A percentile compares a stretch with the other conserved stretches of the same genome.
These are phyloP conservation scores for Diplazon laetatorius DNA, from an alignment of 2,888 invertebrate species.

Conservation along the genomic window DNA sequence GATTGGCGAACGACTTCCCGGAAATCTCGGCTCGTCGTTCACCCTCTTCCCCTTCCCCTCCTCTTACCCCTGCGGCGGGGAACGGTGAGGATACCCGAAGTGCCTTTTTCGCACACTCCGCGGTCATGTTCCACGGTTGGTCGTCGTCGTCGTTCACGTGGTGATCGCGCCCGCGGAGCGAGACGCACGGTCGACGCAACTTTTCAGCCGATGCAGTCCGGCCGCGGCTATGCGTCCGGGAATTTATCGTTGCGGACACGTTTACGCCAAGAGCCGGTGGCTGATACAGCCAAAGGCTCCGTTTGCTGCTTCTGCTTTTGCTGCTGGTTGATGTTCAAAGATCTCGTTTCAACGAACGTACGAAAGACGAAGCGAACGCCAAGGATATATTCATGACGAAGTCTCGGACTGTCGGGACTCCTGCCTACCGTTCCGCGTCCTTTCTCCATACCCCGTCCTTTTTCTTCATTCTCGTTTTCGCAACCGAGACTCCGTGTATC, in stretches of 20 bases:
- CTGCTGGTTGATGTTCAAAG: conserved; percentile 43
- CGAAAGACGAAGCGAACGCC: conserved; percentile 38
- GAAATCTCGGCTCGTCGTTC: conserved; percentile 61
- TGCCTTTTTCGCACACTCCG: conserved; percentile 18
- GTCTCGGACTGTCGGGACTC: conserved; percentile 42
- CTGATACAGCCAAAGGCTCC: conserved; percentile 48
- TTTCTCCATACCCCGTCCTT: conserved; percentile 52
- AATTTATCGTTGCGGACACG: conserved; percentile 64
- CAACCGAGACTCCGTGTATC: conserved; percentile 36
- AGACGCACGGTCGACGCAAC: conserved; percentile 36
- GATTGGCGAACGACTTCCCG: conserved; percentile 64
- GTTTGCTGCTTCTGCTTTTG: background rate
- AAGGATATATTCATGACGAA: conserved; percentile 60
- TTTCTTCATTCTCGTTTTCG: conserved; percentile 39
- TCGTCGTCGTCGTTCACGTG: conserved; percentile 22
- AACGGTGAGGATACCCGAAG: conserved; percentile 37
- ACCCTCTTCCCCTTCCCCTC: too few relatives aligned
- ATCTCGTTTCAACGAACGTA: conserved; percentile 55
- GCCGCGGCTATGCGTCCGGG: conserved; percentile 56
- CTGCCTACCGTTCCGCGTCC: conserved; percentile 43
- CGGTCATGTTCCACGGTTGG: conserved; percentile 49
- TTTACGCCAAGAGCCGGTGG: conserved; percentile 61
- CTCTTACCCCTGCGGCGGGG: too few relatives aligned
- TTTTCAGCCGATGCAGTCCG: conserved; percentile 60
- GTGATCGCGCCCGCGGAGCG: too few relatives aligned